Evolutionary conservation across 2,888 invertebrate species (phyloP).

Genomic region (Tuta absoluta): DNA sequence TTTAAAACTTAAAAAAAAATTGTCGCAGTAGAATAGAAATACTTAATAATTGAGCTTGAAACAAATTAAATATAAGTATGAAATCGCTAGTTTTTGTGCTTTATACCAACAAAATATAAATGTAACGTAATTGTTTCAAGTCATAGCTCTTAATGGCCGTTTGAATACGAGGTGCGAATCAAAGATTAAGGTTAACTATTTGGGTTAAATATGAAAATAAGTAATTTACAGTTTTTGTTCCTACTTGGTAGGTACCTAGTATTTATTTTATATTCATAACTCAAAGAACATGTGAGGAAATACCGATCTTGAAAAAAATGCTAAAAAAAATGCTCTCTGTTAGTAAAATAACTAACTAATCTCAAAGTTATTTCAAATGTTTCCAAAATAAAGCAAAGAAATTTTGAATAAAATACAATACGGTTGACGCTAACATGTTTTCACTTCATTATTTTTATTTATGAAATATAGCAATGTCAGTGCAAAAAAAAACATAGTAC

Average conservation of each 20-base stretch:
- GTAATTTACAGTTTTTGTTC: not conserved
- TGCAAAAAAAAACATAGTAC: no score
- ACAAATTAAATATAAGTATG: not conserved
- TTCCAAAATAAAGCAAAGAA: not conserved
- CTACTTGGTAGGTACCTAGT: no score
- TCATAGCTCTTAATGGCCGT: conserved; percentile 28
- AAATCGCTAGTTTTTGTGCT: not conserved
- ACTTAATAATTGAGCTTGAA: not conserved
- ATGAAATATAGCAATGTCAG: no score
- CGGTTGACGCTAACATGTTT: no score
- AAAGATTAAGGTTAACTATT: conserved; percentile 14
- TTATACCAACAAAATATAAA: not conserved
- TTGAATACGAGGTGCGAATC: conserved; percentile 27
- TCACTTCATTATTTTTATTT: no score
- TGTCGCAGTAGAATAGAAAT: no score
- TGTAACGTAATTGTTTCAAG: conserved; percentile 28
- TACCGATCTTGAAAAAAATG: not conserved
- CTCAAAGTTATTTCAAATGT: not conserved
- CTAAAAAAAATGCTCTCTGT: not conserved
- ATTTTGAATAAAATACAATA: no score
- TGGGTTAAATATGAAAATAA: not conserved
- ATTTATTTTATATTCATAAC: no score
- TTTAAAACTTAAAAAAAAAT: no score
- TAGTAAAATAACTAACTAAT: not conserved
- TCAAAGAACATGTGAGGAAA: not conserved